Evolutionary conservation across 2,888 invertebrate species (phyloP).

Genomic region (Amiota minor): DNA sequence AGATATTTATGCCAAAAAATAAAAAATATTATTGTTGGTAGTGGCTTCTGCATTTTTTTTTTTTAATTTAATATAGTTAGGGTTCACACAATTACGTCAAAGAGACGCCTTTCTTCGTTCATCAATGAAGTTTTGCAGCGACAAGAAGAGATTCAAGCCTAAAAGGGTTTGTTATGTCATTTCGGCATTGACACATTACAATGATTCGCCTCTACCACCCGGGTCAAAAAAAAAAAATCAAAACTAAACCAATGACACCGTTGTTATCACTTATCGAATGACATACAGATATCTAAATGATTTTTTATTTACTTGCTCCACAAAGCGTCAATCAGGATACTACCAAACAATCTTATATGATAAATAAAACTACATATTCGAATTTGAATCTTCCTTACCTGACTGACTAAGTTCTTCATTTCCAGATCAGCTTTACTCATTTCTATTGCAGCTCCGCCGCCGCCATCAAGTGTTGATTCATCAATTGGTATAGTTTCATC

Average conservation of each 20-base stretch:
- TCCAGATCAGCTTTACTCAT: conserved; percentile 83
- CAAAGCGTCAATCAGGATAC: too few relatives aligned
- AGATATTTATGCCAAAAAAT: conserved; percentile 1
- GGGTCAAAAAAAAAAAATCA: too few relatives aligned
- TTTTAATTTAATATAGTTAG: neutral
- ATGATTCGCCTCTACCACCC: too few relatives aligned
- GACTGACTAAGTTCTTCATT: conserved; percentile 81
- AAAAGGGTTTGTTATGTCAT: too few relatives aligned
- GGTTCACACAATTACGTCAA: too few relatives aligned
- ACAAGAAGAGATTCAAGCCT: neutral
- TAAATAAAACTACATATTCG: neutral
- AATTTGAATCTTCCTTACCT: conserved; percentile 75
- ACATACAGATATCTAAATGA: too few relatives aligned
- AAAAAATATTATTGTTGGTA: neutral
- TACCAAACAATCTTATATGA: conserved; percentile 35
- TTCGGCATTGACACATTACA: too few relatives aligned
- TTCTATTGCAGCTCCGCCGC: conserved; percentile 72
- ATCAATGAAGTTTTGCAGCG: neutral
- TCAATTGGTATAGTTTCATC: conserved; percentile 94
- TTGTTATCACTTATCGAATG: too few relatives aligned
- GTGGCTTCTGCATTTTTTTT: neutral
- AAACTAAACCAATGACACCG: too few relatives aligned
- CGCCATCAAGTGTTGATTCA: conserved; percentile 74
- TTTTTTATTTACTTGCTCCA: too few relatives aligned
- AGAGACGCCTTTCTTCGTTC: neutral